Conservation (phyloP, 2,113 vertebrate species). For the Gymnocephalus cernua region DNA sequence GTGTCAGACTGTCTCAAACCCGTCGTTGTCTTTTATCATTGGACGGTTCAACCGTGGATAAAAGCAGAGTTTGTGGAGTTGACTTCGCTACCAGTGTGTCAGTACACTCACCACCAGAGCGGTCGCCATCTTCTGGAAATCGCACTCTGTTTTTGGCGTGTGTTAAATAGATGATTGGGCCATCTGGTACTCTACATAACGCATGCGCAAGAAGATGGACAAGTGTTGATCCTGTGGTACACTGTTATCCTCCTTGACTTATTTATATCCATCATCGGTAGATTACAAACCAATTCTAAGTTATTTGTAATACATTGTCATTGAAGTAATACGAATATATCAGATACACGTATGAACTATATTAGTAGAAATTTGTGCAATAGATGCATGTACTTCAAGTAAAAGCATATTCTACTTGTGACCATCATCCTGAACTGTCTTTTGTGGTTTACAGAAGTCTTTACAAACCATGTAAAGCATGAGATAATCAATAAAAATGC, state of each 20-base stretch:
- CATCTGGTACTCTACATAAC: not conserved
- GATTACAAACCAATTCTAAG: not conserved
- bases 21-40: fast-evolving
- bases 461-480: not conserved
- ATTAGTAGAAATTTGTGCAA: not conserved
- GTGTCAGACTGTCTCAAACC: not conserved
- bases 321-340: not conserved
- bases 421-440: not conserved
- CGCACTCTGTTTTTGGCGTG: conserved; percentile 72
- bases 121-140: conserved; percentile 95
- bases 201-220: conserved; percentile 53
- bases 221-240: not conserved
- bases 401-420: not conserved
- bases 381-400: not conserved
- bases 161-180: conserved; percentile 86
- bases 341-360: not conserved
- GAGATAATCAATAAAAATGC: not conserved
- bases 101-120: conserved; percentile 91
- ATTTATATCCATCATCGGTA: not conserved
- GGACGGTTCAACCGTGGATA: too few relatives aligned
- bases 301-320: not conserved
- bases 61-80: too few relatives aligned
- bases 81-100: not conserved
- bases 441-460: not conserved
- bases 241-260: not conserved